phyloP scores from a whole-genome alignment of 1,140 invertebrate genomes.

The Drosophila pseudoobscura region DNA sequence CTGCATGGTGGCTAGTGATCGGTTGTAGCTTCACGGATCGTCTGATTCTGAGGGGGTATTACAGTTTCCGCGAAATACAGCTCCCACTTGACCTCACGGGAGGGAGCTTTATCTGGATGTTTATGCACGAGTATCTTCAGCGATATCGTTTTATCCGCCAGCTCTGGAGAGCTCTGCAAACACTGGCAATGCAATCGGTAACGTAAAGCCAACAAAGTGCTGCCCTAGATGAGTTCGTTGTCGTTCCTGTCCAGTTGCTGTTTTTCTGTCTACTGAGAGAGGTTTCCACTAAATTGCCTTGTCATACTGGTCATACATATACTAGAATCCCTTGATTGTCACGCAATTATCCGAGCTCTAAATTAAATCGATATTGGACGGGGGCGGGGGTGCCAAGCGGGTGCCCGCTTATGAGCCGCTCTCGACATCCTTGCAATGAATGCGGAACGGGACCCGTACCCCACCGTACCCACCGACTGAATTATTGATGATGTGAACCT shows the following conservation, averaged over 20 bases:
- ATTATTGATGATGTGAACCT: slow-evolving; percentile 71
- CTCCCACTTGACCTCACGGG: slow-evolving; percentile 4
- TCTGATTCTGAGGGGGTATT: slow-evolving; percentile 12
- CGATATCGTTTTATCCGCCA: slow-evolving; percentile 35
- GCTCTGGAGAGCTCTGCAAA: slow-evolving; percentile 51
- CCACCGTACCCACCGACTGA: slow-evolving; percentile 10
- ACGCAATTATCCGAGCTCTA: slow-evolving; percentile 71
- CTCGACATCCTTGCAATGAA: slow-evolving; percentile 19
- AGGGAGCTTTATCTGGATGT: slow-evolving; percentile 19
- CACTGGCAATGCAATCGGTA: slow-evolving; percentile 3
- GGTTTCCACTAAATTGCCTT: slow-evolving; percentile 35
- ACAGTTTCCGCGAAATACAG: background rate
- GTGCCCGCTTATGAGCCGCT: slow-evolving; percentile 17
- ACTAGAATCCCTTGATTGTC: slow-evolving; percentile 65
- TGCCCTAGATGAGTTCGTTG: slow-evolving; percentile 7
- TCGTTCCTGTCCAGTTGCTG: slow-evolving; percentile 32
- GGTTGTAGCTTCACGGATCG: slow-evolving; percentile 4
- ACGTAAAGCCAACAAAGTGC: no score
- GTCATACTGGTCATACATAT: slow-evolving; percentile 42
- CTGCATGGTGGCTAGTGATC: slow-evolving; percentile 32
- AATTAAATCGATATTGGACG: slow-evolving; percentile 65
- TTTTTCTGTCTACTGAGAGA: slow-evolving; percentile 47
- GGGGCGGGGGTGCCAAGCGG: background rate
- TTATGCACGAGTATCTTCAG: slow-evolving; percentile 14
- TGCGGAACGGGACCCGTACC: background rate